phyloP scores from a whole-genome alignment of 2,888 invertebrate genomes.

The Coenonympha glycerion region DNA sequence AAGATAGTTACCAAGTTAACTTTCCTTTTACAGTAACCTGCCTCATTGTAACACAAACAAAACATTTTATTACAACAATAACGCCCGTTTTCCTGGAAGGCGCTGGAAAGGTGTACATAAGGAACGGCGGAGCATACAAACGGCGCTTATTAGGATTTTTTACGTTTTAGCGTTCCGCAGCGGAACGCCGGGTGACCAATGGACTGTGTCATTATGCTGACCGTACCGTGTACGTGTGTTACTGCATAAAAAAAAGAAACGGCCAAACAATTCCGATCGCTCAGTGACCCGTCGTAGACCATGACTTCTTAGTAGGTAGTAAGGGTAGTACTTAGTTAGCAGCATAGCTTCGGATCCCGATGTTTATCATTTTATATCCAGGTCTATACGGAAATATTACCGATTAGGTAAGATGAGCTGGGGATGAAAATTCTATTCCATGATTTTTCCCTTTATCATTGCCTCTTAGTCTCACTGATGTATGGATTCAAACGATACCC shows the following conservation, averaged over 20 bases:
- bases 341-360: too few relatives aligned
- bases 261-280: not conserved
- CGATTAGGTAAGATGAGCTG: too few relatives aligned
- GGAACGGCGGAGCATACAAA: constrained; percentile 25
- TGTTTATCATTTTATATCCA: too few relatives aligned
- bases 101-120: constrained; percentile 3
- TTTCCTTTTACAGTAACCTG: constrained; percentile 1
- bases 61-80: constrained; percentile 14
- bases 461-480: too few relatives aligned
- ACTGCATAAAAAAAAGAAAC: not conserved
- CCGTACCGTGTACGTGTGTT: too few relatives aligned
- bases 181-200: not conserved
- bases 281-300: not conserved
- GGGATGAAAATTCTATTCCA: too few relatives aligned
- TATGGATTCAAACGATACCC: too few relatives aligned
- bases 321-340: too few relatives aligned
- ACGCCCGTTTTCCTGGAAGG: constrained; percentile 24
- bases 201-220: not conserved
- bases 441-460: too few relatives aligned
- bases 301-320: too few relatives aligned
- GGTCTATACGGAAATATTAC: too few relatives aligned
- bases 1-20: too few relatives aligned
- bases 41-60: constrained; percentile 8
- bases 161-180: constrained; percentile 7
- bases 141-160: constrained; percentile 21